phyloP scores from a whole-genome alignment of 2,113 vertebrate species.

The Anguilla rostrata region DNA sequence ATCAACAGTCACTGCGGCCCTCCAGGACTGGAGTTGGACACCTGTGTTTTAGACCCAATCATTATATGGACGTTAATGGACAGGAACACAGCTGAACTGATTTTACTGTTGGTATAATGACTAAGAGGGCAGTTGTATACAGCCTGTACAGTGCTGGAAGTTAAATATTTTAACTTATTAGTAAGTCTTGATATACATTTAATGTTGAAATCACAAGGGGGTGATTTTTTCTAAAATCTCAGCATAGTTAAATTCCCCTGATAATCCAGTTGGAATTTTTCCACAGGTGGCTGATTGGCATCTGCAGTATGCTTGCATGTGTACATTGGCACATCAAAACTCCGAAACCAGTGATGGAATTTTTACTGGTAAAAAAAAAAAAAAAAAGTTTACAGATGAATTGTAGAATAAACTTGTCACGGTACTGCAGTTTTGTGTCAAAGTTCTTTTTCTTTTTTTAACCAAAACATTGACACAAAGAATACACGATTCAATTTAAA shows the following conservation, averaged over 20 bases:
- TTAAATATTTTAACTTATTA: background rate
- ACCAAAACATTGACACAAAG: background rate
- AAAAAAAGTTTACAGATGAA: background rate
- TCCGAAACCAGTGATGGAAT: background rate
- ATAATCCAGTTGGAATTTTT: no score
- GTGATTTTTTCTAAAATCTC: no score
- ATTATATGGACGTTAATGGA: no score
- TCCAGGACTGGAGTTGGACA: no score
- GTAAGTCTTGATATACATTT: background rate
- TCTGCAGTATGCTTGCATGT: background rate
- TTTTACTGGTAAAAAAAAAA: background rate
- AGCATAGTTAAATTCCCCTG: background rate
- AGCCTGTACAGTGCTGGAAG: no score
- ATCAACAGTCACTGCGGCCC: no score
- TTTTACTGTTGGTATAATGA: no score
- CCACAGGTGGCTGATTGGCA: background rate
- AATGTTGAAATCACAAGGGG: background rate
- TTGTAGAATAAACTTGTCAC: background rate
- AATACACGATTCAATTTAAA: background rate
- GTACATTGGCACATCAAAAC: background rate
- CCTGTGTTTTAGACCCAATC: no score
- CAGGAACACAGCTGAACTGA: no score
- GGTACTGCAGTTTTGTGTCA: background rate
- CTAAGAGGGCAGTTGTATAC: no score
- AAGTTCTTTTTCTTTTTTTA: background rate